Percentiles rank a stretch among this genome's conserved stretches.
Evolutionary conservation across 2,888 invertebrate species (phyloP).

Genomic region (Cyclophora albipunctata): DNA sequence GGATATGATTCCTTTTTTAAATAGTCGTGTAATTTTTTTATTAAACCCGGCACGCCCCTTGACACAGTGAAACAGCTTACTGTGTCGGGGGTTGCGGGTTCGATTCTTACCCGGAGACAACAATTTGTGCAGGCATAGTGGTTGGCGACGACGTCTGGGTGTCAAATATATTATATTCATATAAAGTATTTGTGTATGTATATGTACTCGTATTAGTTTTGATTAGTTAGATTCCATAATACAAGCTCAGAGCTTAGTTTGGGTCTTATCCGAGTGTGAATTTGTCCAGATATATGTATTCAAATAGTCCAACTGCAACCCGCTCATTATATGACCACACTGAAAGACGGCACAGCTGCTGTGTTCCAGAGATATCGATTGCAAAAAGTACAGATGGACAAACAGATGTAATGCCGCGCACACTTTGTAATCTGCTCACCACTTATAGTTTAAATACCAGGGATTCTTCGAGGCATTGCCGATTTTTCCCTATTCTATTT

Average conservation of each 20-base stretch:
- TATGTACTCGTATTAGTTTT: background rate
- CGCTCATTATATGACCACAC: constrained; percentile 6
- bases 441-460: background rate
- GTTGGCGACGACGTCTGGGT: too few species aligned
- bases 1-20: background rate
- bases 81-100: too few species aligned
- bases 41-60: background rate
- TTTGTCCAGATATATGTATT: too few species aligned
- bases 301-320: background rate
- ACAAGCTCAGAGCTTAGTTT: too few species aligned
- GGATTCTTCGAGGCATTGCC: background rate
- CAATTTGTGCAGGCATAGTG: too few species aligned
- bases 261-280: too few species aligned
- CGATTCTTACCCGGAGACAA: too few species aligned
- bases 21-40: background rate
- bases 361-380: constrained; percentile 62
- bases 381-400: constrained; percentile 55
- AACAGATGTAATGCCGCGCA: constrained; percentile 39
- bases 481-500: background rate
- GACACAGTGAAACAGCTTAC: too few species aligned
- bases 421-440: constrained; percentile 13
- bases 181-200: background rate
- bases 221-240: too few species aligned
- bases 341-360: constrained; percentile 52
- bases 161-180: too few species aligned